These are phyloP conservation scores for Hylaeus anthracinus DNA, from an alignment of 1,140 invertebrate genomes.

Conservation along the genomic window DNA sequence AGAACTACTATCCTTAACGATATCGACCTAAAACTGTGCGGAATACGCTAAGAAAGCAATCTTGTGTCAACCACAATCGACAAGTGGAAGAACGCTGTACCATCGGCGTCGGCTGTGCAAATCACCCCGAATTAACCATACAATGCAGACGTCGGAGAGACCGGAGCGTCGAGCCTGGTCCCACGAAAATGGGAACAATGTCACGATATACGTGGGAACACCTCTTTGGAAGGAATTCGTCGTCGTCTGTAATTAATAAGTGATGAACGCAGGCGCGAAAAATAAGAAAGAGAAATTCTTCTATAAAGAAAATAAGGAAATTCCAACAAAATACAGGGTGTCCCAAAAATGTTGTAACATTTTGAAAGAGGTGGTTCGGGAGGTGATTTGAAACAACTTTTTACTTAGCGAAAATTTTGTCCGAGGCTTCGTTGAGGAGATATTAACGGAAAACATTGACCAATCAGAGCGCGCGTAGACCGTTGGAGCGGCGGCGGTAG, in stretches of 20 bases:
- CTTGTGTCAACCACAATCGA: constrained; percentile 8
- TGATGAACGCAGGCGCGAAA: not conserved
- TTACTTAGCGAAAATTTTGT: no score
- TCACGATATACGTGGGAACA: constrained; percentile 44
- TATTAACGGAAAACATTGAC: no score
- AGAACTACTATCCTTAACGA: not conserved
- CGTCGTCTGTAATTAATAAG: constrained; percentile 27
- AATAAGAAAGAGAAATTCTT: no score
- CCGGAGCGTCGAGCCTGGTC: constrained; percentile 25
- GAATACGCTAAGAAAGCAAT: not conserved
- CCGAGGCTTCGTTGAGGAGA: no score
- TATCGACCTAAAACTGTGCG: not conserved
- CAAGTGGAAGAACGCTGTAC: constrained; percentile 12
- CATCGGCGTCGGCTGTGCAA: constrained; percentile 18
- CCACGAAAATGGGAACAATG: constrained; percentile 48
- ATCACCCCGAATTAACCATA: constrained; percentile 44
- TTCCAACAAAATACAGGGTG: no score
- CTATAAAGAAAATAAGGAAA: no score
- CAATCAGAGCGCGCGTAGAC: no score
- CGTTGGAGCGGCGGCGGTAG: no score
- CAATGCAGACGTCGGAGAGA: constrained; percentile 28
- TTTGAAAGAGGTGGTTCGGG: no score
- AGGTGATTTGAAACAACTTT: no score
- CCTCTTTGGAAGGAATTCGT: constrained; percentile 40
- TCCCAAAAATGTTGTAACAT: no score